Percentiles rank a stretch among this genome's conserved stretches.
These are phyloP conservation scores for Echinarachnius parma DNA, from an alignment of 53 echinoderm and acorn worm genomes.

Conservation along the genomic window DNA sequence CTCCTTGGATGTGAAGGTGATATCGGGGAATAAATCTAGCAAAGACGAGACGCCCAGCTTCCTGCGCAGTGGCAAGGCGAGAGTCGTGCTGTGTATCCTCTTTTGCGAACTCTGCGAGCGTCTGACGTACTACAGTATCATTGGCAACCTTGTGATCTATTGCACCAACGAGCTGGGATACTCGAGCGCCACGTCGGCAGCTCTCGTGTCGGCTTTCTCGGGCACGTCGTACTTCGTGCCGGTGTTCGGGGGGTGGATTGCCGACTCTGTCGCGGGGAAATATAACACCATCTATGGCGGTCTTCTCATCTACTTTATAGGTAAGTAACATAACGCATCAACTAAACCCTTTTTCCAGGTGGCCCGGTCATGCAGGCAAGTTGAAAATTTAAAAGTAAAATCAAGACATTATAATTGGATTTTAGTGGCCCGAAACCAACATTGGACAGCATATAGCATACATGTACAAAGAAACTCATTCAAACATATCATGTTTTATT, in stretches of 20 bases:
- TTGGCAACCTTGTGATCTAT: conserved; percentile 77
- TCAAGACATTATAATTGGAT: too few relatives aligned
- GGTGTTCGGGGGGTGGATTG: conserved; percentile 83
- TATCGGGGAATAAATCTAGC: neutral
- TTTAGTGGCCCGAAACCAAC: too few relatives aligned
- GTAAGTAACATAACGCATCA: too few relatives aligned
- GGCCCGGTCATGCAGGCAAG: too few relatives aligned
- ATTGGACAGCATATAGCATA: neutral
- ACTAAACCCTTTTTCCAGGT: too few relatives aligned
- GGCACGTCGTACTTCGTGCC: conserved; percentile 93
- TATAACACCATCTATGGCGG: conserved; percentile 86
- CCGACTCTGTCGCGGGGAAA: conserved; percentile 81
- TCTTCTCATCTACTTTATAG: conserved; percentile 74
- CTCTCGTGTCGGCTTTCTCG: conserved; percentile 63
- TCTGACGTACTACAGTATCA: conserved; percentile 87
- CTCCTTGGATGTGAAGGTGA: too few relatives aligned
- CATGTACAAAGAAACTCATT: neutral
- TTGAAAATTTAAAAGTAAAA: too few relatives aligned
- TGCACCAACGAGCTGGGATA: conserved; percentile 66
- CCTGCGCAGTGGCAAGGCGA: conserved; percentile 44
- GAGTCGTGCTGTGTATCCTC: conserved; percentile 73
- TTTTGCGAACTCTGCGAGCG: conserved; percentile 91
- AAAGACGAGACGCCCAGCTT: conserved; percentile 9
- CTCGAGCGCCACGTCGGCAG: conserved; percentile 61
- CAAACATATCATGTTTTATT: neutral